Evolutionary conservation across 2,113 vertebrate species (phyloP).

Genomic region (Psammodynastes pulverulentus): DNA sequence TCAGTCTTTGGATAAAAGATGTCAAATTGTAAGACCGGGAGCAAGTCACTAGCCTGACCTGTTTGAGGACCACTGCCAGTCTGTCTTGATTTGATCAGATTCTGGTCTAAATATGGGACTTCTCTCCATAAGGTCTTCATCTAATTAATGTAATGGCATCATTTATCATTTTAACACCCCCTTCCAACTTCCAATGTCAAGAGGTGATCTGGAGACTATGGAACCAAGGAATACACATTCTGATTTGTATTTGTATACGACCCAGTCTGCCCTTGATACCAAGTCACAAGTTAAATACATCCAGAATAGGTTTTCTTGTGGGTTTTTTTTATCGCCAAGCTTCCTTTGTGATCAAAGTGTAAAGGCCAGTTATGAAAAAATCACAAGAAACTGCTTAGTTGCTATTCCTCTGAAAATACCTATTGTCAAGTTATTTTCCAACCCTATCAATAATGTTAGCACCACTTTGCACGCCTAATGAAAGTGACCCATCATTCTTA

Average conservation of each 20-base stretch:
- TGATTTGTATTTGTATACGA: not conserved
- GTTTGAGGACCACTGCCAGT: not conserved
- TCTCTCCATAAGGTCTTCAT: not conserved
- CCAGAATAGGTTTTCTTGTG: not conserved
- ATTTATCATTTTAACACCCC: not conserved
- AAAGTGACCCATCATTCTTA: not conserved
- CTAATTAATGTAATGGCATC: not conserved
- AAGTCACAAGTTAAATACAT: not conserved
- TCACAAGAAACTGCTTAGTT: not conserved
- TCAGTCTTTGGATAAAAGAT: not conserved
- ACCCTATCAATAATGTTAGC: not conserved
- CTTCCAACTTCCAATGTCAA: not conserved
- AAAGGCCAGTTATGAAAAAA: not conserved
- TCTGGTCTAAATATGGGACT: not conserved
- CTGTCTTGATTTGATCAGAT: not conserved
- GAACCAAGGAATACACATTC: not conserved
- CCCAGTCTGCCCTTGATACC: no score
- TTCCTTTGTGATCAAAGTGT: not conserved
- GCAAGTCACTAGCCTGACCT: not conserved
- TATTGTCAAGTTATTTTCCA: not conserved
- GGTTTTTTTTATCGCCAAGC: not conserved
- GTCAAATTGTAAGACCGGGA: no score
- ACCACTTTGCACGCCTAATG: slow-evolving; percentile 14
- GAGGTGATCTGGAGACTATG: not conserved
- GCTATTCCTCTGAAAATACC: not conserved